Percentiles rank a stretch among this genome's conserved stretches.
Conservation (phyloP, 2,113 vertebrate species). For the Siniperca knerii region DNA sequence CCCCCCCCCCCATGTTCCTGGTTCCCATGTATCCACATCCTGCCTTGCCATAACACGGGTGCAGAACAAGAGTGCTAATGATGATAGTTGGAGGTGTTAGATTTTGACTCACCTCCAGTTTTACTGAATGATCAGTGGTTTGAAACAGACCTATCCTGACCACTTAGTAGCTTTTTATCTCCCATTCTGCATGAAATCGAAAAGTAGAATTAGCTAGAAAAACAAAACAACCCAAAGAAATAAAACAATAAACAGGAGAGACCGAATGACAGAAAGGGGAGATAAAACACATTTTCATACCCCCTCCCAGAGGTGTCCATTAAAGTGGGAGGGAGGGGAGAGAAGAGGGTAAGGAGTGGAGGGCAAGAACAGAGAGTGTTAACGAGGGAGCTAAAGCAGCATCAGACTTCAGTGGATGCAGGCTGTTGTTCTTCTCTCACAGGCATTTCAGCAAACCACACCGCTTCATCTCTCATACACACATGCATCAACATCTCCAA, state of each 20-base stretch:
- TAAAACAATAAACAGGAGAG: constrained; percentile 46
- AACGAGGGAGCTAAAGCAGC: constrained; percentile 62
- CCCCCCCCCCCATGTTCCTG: constrained; percentile 3
- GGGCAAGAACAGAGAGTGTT: constrained; percentile 58
- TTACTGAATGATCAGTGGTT: constrained; percentile 47
- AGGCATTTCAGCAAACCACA: constrained; percentile 75
- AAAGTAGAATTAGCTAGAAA: constrained; percentile 43
- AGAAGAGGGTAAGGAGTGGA: constrained; percentile 27
- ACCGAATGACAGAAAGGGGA: constrained; percentile 58
- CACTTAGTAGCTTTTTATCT: constrained; percentile 22
- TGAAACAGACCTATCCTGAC: constrained; percentile 15
- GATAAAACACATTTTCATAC: constrained; percentile 57
- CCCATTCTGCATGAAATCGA: constrained; percentile 26
- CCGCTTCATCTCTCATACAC: constrained; percentile 73
- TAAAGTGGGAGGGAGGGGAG: constrained; percentile 34
- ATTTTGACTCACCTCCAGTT: constrained; percentile 56
- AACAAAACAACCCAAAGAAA: constrained; percentile 25
- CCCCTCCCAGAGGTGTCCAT: constrained; percentile 45
- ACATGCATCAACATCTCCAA: constrained; percentile 76
- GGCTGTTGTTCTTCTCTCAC: constrained; percentile 72
- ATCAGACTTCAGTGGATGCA: constrained; percentile 65
- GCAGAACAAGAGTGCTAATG: constrained; percentile 37
- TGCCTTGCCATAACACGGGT: constrained; percentile 28
- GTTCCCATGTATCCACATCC: constrained; percentile 39
- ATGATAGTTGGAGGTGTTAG: constrained; percentile 42